These are phyloP conservation scores for Pammene fasciana DNA, from an alignment of 2,888 invertebrate species.

Conservation along the genomic window DNA sequence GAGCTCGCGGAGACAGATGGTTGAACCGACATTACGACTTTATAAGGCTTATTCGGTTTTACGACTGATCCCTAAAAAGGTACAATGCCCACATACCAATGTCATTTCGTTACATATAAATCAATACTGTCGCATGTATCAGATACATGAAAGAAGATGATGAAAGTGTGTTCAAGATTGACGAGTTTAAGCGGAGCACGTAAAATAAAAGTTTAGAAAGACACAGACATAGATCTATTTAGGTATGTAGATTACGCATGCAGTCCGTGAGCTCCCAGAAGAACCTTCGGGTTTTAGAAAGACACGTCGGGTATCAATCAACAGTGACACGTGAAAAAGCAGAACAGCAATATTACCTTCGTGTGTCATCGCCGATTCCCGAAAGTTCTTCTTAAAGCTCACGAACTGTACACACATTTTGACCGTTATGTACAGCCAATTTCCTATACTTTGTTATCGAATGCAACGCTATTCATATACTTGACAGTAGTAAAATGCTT, in stretches of 20 bases:
- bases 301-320: too few species aligned
- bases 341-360: too few species aligned
- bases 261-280: too few species aligned
- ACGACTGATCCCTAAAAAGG: constrained; percentile 27
- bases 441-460: too few species aligned
- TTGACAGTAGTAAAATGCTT: too few species aligned
- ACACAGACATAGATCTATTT: constrained; percentile 26
- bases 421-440: too few species aligned
- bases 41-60: constrained; percentile 38
- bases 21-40: constrained; percentile 32
- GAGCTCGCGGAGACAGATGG: constrained; percentile 25
- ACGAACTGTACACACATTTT: too few species aligned
- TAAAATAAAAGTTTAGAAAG: constrained; percentile 60
- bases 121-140: constrained; percentile 20
- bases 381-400: too few species aligned
- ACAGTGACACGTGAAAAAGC: too few species aligned
- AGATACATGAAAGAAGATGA: not conserved
- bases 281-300: too few species aligned
- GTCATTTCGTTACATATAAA: constrained; percentile 31
- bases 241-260: not conserved
- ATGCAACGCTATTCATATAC: too few species aligned
- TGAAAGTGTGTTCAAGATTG: constrained; percentile 43
- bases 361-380: too few species aligned
- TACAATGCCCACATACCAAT: constrained; percentile 23
- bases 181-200: constrained; percentile 52